A percentile compares a stretch with the other conserved stretches of the same genome.
These are phyloP conservation scores for Cercocebus atys DNA, from an alignment of 2,113 vertebrate genomes.

Conservation along the genomic window DNA sequence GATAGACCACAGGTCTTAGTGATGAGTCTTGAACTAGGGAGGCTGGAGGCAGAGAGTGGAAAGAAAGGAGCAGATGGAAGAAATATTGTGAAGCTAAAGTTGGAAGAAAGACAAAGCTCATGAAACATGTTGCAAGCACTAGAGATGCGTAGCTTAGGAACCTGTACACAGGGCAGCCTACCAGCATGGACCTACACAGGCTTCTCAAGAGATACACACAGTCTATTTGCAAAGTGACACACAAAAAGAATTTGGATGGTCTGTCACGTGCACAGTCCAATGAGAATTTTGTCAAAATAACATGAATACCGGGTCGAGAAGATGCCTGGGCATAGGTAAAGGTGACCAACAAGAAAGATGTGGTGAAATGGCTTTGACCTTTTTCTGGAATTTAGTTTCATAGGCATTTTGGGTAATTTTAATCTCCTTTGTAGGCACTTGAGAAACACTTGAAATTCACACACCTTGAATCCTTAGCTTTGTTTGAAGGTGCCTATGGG, in stretches of 20 bases:
- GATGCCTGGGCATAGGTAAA: neutral
- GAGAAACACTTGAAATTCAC: neutral
- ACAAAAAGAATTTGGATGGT: neutral
- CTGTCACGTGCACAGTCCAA: neutral
- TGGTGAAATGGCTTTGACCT: neutral
- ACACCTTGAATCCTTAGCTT: neutral
- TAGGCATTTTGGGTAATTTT: neutral
- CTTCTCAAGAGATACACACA: neutral
- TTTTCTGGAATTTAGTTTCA: neutral
- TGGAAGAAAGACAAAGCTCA: neutral
- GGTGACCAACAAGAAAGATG: neutral
- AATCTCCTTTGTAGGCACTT: neutral
- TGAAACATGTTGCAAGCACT: neutral
- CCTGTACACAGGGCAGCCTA: rapidly evolving
- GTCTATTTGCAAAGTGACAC: neutral
- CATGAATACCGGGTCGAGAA: neutral
- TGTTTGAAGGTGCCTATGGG: neutral
- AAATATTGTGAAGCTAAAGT: neutral
- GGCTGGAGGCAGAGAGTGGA: too few species aligned
- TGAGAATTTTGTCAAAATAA: neutral
- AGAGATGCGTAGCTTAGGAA: neutral
- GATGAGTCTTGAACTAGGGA: neutral
- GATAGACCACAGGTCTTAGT: neutral
- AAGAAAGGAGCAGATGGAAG: neutral
- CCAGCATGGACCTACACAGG: rapidly evolving